Base-by-base conservation (phyloP, 1,140 invertebrate genomes). In the Adoxophyes honmai region DNA sequence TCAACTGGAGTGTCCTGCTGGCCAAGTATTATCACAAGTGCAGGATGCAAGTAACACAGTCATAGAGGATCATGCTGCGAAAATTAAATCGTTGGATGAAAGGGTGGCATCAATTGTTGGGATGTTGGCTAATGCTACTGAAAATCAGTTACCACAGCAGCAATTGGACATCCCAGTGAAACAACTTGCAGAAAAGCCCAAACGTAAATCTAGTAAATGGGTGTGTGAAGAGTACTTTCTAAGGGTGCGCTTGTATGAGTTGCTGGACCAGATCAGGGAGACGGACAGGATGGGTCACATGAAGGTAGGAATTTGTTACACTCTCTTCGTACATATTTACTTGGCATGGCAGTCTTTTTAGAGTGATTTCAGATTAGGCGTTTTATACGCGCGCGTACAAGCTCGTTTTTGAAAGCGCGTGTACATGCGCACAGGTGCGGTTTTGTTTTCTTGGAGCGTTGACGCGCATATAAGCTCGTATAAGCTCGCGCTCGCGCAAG, bases 201-300 rank as follows among this genome's bases (percentile, higher is more conserved):
- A 64, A 68, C 59, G 51, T 44, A 64, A 52, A 38, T 51, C 66
- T 7, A 78, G 64, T 54, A 84, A 82, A 66, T 90, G 88, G 88
- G 36, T 87, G 6, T 89, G 88, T 77, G 88, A 90, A 60, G 80
- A 86, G 59, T 89, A 88, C 62, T 89, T 80, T 66, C 64, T 84
- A 14, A 90, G 86, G 70, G 68, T 71, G 18, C 76, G 77, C 60
- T 58, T 89, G 8, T 78, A 70, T 64, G 81, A 87, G 58, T 56
- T 81, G 21, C 57, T 90, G 36, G 84, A 90, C 66, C 71, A 78
- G 54, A 77, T 90, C 14, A 75, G 82, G 56, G 87, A 89, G 55
- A 66, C 55, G 37, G 84, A 86, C 52, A 80, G 84, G 57, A 81
- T 70, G 55, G 74, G 77, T 52, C 60, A 86, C 34, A 54, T 62